Percentiles rank a stretch among this genome's conserved stretches.
Conservation (phyloP, 1,140 invertebrate species). For the Ctenoplectra terminalis region DNA sequence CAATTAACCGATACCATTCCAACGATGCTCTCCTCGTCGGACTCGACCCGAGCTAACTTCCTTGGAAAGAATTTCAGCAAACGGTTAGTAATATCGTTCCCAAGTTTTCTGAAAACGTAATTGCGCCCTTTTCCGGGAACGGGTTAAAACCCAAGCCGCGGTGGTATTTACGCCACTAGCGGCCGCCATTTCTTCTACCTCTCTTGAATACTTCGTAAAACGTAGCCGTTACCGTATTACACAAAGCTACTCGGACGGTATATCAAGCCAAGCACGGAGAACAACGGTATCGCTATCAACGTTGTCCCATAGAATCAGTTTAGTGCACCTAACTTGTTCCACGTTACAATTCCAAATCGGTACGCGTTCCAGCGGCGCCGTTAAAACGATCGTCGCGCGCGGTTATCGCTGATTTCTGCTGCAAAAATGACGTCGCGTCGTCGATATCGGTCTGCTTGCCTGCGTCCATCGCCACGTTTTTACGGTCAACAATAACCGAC, state of each 20-base stretch:
- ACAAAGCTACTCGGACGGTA: background rate
- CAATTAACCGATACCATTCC: constrained; percentile 27
- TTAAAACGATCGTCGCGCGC: background rate
- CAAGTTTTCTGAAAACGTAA: constrained; percentile 29
- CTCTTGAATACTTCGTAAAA: background rate
- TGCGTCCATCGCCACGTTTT: background rate
- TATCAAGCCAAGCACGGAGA: background rate
- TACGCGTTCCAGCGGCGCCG: background rate
- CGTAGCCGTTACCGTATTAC: background rate
- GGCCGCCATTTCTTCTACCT: background rate
- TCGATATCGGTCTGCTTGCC: background rate
- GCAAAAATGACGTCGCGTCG: background rate
- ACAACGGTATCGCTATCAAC: constrained; percentile 19
- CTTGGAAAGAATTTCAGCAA: constrained; percentile 13
- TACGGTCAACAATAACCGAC: background rate
- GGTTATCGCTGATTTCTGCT: background rate
- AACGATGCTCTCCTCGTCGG: background rate
- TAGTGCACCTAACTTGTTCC: background rate
- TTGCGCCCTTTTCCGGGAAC: background rate
- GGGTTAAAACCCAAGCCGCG: background rate
- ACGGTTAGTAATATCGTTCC: constrained; percentile 23
- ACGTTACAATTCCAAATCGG: constrained; percentile 13
- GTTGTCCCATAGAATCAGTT: background rate
- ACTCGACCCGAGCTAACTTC: background rate
- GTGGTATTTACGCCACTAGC: background rate